Evolutionary conservation across 2,113 vertebrate species (phyloP), one percentile per base, ranked within the genome.

Genomic region (Pelodiscus sinensis): DNA sequence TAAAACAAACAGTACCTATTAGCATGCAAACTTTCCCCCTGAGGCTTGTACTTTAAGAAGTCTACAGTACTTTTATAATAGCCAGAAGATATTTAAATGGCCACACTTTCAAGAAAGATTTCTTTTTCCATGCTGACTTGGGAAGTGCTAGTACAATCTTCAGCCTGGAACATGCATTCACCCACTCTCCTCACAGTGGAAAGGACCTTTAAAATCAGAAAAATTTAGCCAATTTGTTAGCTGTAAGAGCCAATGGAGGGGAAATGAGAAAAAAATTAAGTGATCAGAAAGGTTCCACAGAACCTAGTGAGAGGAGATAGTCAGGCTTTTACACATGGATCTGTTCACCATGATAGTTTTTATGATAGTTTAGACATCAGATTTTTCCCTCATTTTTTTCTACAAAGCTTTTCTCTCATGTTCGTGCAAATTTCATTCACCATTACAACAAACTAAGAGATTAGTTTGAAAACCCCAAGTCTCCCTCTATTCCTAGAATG

Each of bases 11-110:
- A 24, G 35, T 27, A 29, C 50, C 44, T 0, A n/a, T 1, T 78
- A 38, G 14, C 27, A 71, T 1, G 75, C 3, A 92, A 84, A 62
- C 82, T 50, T 77, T 73, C 27, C 31, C 31, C 75, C 7, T 31
- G 60, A 83, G 86, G 84, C 94, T 9, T 44, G 38, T 55, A 91
- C 60, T 82, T 92, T 51, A 11, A 77, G 81, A 2, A 82, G 97
- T 96, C 97, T 96, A 94, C 97, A 97, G 96, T 97, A 93, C 96
- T 97, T 95, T 57, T 1, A 62, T 91, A 14, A 94, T 54, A 82
- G 94, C 87, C 18, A 29, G 60, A 54, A 89, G 84, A 5, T 24
- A 22, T 31, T 29, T 62, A 84, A 83, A 84, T 89, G 82, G 94
- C 93, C 84, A 18, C 81, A 54, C 87, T 94, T 96, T 79, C 38